Conservation (phyloP, 2,888 invertebrate genomes). For the Homarus gammarus region DNA sequence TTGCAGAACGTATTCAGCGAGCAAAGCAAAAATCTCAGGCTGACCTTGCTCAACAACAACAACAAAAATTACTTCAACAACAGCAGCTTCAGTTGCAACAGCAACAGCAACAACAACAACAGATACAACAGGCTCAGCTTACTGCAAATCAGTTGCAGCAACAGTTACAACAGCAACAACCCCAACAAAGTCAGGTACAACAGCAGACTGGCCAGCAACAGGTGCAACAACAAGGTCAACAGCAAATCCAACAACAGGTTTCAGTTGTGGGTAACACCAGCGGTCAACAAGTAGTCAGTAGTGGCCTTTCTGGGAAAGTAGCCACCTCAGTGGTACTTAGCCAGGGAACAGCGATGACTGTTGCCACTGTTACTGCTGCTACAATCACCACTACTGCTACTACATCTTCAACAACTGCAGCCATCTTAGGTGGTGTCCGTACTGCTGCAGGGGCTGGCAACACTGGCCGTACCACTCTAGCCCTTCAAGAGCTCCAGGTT, state of each 20-base stretch:
- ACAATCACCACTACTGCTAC: constrained; percentile 73
- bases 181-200: constrained; percentile 43
- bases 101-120: constrained; percentile 79
- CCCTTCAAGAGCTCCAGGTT: constrained; percentile 69
- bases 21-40: constrained; percentile 83
- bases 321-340: constrained; percentile 67
- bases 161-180: constrained; percentile 80
- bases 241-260: constrained; percentile 71
- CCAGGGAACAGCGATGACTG: constrained; percentile 71
- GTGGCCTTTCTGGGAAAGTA: constrained; percentile 60
- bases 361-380: constrained; percentile 76
- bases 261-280: constrained; percentile 56
- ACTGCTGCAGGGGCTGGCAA: constrained; percentile 33
- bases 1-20: constrained; percentile 91
- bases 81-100: constrained; percentile 82
- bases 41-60: constrained; percentile 45
- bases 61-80: constrained; percentile 43
- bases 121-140: constrained; percentile 27
- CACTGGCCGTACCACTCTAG: constrained; percentile 57
- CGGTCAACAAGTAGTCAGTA: constrained; percentile 62
- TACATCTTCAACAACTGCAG: constrained; percentile 61
- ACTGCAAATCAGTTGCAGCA: constrained; percentile 82
- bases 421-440: constrained; percentile 56
- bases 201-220: constrained; percentile 72
- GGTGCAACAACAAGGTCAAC: constrained; percentile 67